These are phyloP conservation scores for Hipposideros larvatus DNA, from an alignment of 2,797 vertebrate species.

Conservation along the genomic window DNA sequence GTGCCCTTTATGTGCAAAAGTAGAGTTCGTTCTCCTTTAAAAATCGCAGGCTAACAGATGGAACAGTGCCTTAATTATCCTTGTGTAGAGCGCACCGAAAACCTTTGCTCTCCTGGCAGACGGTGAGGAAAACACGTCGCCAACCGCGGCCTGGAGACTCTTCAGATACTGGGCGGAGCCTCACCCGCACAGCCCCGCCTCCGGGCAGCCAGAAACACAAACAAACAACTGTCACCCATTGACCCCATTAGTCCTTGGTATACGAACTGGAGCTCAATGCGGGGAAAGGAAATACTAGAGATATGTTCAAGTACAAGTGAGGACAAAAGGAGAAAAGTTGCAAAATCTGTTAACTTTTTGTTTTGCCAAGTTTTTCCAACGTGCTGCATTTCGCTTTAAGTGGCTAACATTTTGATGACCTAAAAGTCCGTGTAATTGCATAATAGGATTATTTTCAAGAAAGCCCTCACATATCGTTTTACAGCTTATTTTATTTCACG, in stretches of 20 bases:
- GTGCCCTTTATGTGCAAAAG: fast-evolving
- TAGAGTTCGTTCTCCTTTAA: not conserved
- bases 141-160: not conserved
- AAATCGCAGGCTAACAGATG: not conserved
- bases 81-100: fast-evolving
- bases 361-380: not conserved
- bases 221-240: not conserved
- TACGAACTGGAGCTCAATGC: not conserved
- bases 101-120: not conserved
- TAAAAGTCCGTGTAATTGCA: not conserved
- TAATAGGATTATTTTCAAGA: not conserved
- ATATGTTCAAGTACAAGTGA: not conserved
- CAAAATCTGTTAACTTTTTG: not conserved
- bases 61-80: not conserved
- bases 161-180: not conserved
- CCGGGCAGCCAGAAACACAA: not conserved
- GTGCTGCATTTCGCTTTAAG: not conserved
- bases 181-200: not conserved
- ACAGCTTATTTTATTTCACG: not conserved
- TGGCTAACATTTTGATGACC: not conserved
- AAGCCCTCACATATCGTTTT: not conserved
- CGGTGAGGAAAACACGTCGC: fast-evolving
- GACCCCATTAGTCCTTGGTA: not conserved
- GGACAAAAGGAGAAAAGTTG: not conserved
- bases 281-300: not conserved